Conservation (phyloP, 1,140 invertebrate genomes). For the Belonocnema kinseyi region DNA sequence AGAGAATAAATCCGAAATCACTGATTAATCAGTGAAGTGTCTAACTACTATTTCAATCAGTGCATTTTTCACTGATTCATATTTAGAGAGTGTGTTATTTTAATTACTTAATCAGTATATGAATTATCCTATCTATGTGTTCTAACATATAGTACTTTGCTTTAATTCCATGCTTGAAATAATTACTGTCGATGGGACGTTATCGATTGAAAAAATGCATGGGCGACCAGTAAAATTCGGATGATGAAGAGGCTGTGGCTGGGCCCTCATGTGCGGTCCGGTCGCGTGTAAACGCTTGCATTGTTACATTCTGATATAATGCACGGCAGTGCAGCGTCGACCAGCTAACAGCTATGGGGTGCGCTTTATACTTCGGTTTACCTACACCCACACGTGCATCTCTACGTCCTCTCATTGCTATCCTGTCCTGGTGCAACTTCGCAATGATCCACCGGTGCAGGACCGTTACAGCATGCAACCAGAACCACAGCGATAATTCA, state of each 20-base stretch:
- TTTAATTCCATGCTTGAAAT: conserved; percentile 31
- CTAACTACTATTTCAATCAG: no score
- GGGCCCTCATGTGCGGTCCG: conserved; percentile 60
- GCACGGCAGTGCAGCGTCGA: conserved; percentile 54
- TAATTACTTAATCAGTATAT: background rate
- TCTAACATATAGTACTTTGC: background rate
- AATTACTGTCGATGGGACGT: conserved; percentile 46
- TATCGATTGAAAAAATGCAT: conserved; percentile 56
- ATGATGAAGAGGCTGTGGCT: conserved; percentile 67
- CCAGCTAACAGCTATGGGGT: conserved; percentile 46
- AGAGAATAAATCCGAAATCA: no score
- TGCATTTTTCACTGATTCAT: no score
- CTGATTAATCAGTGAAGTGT: no score
- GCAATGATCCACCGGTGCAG: conserved; percentile 43
- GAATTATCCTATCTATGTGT: background rate
- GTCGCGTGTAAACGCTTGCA: conserved; percentile 60
- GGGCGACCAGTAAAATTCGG: conserved; percentile 59
- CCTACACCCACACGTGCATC: conserved; percentile 43
- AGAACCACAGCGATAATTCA: conserved; percentile 73
- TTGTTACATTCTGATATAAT: conserved; percentile 71
- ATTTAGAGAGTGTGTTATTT: no score
- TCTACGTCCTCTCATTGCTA: conserved; percentile 23
- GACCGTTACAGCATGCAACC: conserved; percentile 57
- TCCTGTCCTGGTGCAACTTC: background rate
- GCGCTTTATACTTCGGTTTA: conserved; percentile 37